phyloP scores from a whole-genome alignment of 2,888 invertebrate genomes.

The Eupithecia exiguata region DNA sequence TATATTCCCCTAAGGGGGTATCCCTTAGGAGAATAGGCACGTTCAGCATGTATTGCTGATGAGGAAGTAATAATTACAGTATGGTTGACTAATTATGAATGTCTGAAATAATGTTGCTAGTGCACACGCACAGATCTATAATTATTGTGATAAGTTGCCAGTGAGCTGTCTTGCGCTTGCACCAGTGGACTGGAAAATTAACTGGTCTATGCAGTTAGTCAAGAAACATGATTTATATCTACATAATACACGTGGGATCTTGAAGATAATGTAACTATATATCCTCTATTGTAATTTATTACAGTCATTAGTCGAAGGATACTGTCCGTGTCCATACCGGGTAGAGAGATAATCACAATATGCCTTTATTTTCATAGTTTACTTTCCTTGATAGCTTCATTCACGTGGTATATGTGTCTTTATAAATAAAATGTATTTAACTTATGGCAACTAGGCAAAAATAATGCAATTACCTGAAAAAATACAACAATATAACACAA shows the following conservation, averaged over 20 bases:
- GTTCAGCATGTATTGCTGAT: too few relatives aligned
- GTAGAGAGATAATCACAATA: background rate
- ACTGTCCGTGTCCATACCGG: background rate
- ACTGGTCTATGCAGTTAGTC: conserved; percentile 28
- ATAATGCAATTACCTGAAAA: too few relatives aligned
- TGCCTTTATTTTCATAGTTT: background rate
- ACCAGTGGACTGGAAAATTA: conserved; percentile 27
- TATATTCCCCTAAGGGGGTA: too few relatives aligned
- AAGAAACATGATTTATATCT: conserved; percentile 13
- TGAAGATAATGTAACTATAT: background rate
- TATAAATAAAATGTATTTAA: background rate
- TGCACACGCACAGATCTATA: background rate
- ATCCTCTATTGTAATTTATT: conserved; percentile 1
- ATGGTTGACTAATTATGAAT: background rate
- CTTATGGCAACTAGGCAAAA: background rate
- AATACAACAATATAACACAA: too few relatives aligned
- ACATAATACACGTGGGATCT: conserved; percentile 3
- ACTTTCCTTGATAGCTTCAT: background rate
- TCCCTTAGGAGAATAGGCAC: too few relatives aligned
- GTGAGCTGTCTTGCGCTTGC: conserved; percentile 11
- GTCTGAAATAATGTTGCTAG: conserved; percentile 1
- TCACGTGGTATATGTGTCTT: background rate
- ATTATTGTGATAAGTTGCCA: conserved; percentile 11
- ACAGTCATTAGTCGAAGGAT: background rate
- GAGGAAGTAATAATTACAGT: background rate